Base-by-base conservation (phyloP, 1,140 invertebrate species). In the Drosophila kepulauana region DNA sequence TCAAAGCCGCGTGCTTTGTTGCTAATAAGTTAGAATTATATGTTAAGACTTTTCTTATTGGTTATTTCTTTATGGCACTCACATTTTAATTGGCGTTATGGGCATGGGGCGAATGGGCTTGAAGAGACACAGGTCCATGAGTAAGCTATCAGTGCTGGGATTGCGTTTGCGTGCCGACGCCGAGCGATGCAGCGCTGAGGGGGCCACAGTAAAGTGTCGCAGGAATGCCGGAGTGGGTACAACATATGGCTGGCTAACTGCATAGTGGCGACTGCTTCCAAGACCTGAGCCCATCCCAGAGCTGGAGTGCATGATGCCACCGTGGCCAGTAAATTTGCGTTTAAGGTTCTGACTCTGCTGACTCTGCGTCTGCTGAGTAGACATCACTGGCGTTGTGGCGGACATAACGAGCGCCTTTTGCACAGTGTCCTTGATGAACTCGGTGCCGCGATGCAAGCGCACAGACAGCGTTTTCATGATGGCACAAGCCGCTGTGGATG, bases 81-180 rank as follows among this genome's bases (percentile, higher is more conserved):
- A 92, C 91, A 92, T 85, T 78, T 92, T 92, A 7, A 91, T 90
- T 61, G 89, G 91, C 49, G 91, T 91, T 74, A 92, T 93, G 56
- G 94, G 94, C 75, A 94, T 93, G 28, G 93, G 93, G 76, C 94
- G 93, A 45, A 94, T 94, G 15, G 94, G 94, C 71, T 94, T 94
- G 57, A 95, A 95, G 75, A 94, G 93, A 82, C 94, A 94, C 75
- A 94, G 94, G 78, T 95, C 94, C 77, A 94, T 94, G 78, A 94
- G 94, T 35, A 95, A 93, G 68, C 94, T 94, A 70, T 95, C 94
- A 56, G 94, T 94, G 85, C 94, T 95, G 56, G 93, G 92, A 61
- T 78, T 81, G 1, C 82, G 81, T 38, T 81, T 78, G 1, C 91
- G 79, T 5, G 86, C 91, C 57, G 80, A 20, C 28, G 84, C 77